phyloP scores from a whole-genome alignment of 1,140 invertebrate genomes.

The Dendrolimus kikuchii region DNA sequence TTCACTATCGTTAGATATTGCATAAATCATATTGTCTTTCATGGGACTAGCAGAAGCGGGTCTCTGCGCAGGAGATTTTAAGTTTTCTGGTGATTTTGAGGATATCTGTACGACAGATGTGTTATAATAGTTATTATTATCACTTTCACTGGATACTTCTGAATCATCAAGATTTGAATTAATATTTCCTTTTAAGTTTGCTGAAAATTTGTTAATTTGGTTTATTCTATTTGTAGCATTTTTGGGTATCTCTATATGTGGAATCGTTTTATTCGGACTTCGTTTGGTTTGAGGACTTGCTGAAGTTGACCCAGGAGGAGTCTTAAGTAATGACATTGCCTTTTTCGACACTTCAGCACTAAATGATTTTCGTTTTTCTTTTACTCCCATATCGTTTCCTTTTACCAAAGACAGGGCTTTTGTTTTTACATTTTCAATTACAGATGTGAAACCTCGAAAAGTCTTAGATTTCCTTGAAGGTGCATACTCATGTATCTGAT shows the following conservation, averaged over 20 bases:
- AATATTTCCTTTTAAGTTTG: slow-evolving; percentile 1
- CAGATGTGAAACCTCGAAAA: slow-evolving; percentile 47
- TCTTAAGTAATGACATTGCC: slow-evolving; percentile 40
- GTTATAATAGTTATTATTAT: slow-evolving; percentile 27
- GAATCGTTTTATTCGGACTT: slow-evolving; percentile 7
- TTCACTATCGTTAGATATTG: slow-evolving; percentile 13
- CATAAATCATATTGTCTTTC: slow-evolving; percentile 14
- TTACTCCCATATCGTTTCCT: slow-evolving; percentile 40
- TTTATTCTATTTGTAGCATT: slow-evolving; percentile 3
- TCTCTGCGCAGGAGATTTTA: slow-evolving; percentile 46
- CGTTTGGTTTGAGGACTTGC: slow-evolving; percentile 26
- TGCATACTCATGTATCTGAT: slow-evolving; percentile 20
- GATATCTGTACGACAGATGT: slow-evolving; percentile 12
- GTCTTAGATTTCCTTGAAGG: slow-evolving; percentile 38
- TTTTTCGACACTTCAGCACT: slow-evolving; percentile 37
- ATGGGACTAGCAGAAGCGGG: slow-evolving; percentile 22
- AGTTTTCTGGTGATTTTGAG: slow-evolving; percentile 36
- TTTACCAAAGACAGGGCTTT: slow-evolving; percentile 71
- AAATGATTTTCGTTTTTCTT: slow-evolving; percentile 24
- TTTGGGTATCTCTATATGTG: background rate
- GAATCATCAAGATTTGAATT: slow-evolving; percentile 12
- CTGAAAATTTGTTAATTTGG: too few relatives aligned
- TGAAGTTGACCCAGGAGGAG: slow-evolving; percentile 41
- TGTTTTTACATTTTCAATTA: slow-evolving; percentile 70
- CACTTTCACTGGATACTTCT: slow-evolving; percentile 20